These are phyloP conservation scores for Agapornis roseicollis DNA, from an alignment of 2,113 vertebrate genomes.

Conservation along the genomic window DNA sequence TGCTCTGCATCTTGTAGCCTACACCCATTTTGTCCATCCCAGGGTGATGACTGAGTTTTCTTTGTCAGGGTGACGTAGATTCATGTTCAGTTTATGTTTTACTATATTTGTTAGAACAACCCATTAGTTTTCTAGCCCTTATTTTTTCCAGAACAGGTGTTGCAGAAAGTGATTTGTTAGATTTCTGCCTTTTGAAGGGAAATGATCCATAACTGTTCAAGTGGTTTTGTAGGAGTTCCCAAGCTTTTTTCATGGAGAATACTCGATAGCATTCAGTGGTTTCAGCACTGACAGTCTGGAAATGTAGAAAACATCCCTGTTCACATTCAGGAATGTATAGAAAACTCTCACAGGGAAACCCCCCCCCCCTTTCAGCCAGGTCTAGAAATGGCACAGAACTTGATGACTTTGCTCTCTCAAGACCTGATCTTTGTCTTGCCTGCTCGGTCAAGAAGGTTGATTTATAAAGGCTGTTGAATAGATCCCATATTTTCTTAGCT, in stretches of 20 bases:
- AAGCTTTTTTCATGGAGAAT: neutral
- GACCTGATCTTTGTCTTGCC: neutral
- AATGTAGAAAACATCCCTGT: neutral
- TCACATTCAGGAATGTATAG: neutral
- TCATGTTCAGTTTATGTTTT: neutral
- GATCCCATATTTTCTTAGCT: constrained; percentile 37
- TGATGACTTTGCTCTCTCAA: neutral
- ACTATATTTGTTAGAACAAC: neutral
- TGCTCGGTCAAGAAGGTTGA: neutral
- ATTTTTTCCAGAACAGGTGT: neutral
- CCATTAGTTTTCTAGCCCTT: neutral
- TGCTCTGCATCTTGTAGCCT: neutral
- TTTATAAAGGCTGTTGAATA: constrained; percentile 38
- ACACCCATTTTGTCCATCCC: neutral
- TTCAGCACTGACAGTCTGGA: neutral
- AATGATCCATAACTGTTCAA: neutral
- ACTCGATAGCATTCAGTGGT: neutral
- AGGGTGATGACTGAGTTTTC: neutral
- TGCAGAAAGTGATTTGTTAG: neutral
- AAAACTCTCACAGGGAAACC: neutral
- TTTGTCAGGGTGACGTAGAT: neutral
- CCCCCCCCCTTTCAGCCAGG: neutral
- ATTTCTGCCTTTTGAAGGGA: neutral
- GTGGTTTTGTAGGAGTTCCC: neutral
- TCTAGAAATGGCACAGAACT: neutral